Percentiles rank a stretch among this genome's conserved stretches.
Evolutionary conservation across 2,113 vertebrate species (phyloP).

Genomic region (Procavia capensis): DNA sequence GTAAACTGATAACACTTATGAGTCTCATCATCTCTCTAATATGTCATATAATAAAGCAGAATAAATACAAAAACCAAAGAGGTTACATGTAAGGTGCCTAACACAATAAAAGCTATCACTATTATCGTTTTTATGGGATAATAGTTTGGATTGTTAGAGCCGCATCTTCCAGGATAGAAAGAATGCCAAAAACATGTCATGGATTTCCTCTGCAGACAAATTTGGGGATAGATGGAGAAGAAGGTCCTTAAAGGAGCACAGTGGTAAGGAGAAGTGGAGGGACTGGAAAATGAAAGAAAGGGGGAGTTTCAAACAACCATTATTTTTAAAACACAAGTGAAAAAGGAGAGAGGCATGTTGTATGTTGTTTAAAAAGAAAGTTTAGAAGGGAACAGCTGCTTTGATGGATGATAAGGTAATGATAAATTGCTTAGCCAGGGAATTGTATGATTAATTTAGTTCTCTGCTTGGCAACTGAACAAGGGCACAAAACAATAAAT

Average conservation of each 20-base stretch:
- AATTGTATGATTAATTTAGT: slow-evolving; percentile 68
- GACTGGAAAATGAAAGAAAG: background rate
- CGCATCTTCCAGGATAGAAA: background rate
- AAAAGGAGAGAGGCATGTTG: background rate
- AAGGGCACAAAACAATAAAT: slow-evolving; percentile 64
- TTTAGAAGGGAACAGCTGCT: slow-evolving; percentile 36
- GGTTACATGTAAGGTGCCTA: background rate
- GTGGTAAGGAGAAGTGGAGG: background rate
- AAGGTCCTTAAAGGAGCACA: background rate
- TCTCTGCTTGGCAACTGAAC: slow-evolving; percentile 47
- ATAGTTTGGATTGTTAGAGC: slow-evolving; percentile 64
- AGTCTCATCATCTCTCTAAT: background rate
- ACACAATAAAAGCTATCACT: background rate
- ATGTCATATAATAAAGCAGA: background rate
- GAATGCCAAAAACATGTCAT: background rate
- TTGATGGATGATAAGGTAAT: slow-evolving; percentile 47
- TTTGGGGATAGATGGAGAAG: slow-evolving; percentile 7
- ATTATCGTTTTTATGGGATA: background rate
- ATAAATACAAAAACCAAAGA: background rate
- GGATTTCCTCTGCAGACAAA: slow-evolving; percentile 31
- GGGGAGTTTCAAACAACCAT: background rate
- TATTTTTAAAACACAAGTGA: background rate
- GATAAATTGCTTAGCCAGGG: slow-evolving; percentile 48
- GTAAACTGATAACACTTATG: background rate
- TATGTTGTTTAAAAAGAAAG: background rate